Evolutionary conservation across 2,113 vertebrate genomes (phyloP).

Genomic region (Crotalus tigris): DNA sequence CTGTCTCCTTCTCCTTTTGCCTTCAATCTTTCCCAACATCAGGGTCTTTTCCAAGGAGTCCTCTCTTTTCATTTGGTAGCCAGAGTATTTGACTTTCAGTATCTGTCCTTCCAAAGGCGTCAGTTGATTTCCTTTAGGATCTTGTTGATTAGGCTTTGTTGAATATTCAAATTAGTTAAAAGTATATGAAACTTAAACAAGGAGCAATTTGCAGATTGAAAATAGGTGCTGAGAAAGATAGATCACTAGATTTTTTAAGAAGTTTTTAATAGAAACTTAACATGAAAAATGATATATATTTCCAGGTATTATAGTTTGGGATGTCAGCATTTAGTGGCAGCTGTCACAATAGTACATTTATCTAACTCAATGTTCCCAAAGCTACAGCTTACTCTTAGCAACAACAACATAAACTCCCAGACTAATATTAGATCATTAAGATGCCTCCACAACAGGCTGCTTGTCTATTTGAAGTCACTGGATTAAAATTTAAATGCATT

Average conservation of each 20-base stretch:
- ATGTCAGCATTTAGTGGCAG: constrained; percentile 51
- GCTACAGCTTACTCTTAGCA: constrained; percentile 67
- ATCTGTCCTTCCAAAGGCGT: neutral
- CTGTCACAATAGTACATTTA: constrained; percentile 57
- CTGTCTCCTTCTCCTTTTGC: neutral
- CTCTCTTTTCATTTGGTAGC: neutral
- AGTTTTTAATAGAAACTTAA: constrained; percentile 38
- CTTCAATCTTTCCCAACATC: neutral
- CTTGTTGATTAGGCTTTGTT: neutral
- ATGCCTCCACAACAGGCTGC: constrained; percentile 21
- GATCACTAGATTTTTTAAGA: neutral
- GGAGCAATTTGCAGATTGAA: neutral
- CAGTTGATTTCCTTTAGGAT: neutral
- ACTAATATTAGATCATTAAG: constrained; percentile 67
- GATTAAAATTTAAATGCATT: constrained; percentile 46
- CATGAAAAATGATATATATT: constrained; percentile 44
- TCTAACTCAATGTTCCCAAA: constrained; percentile 63
- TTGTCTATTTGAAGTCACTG: constrained; percentile 40
- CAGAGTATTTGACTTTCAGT: neutral
- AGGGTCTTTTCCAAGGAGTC: neutral
- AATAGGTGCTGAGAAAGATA: neutral
- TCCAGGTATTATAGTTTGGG: constrained; percentile 46
- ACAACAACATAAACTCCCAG: constrained; percentile 63
- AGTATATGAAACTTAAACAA: neutral
- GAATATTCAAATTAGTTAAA: neutral